Percentiles rank a stretch among this genome's conserved stretches.
Evolutionary conservation across 2,888 invertebrate genomes (phyloP).

Genomic region (Acanthacorydalis orientalis): DNA sequence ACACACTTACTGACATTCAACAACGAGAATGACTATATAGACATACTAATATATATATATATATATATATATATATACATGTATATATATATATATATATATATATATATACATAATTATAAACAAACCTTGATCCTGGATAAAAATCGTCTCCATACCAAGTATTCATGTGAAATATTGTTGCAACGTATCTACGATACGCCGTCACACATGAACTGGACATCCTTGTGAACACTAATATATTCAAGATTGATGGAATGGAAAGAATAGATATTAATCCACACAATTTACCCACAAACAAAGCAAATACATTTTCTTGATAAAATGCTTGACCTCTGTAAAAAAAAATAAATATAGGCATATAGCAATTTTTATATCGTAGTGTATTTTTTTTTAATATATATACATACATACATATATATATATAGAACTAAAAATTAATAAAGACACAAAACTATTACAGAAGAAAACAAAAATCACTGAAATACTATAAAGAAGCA

Average conservation of each 20-base stretch:
- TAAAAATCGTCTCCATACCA: slow-evolving; percentile 65
- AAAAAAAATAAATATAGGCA: no score
- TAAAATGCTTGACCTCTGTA: slow-evolving; percentile 59
- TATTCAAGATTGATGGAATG: slow-evolving; percentile 52
- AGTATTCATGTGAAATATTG: slow-evolving; percentile 53
- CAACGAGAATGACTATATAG: no score
- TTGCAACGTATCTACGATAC: slow-evolving; percentile 62
- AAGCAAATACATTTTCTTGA: slow-evolving; percentile 46
- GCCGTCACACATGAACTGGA: slow-evolving; percentile 47
- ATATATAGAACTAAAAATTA: no score
- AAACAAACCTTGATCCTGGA: slow-evolving; percentile 33
- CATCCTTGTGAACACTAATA: slow-evolving; percentile 53
- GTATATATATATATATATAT: background rate
- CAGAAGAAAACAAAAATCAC: no score
- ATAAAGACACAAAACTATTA: no score
- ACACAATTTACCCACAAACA: slow-evolving; percentile 54
- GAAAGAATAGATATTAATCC: slow-evolving; percentile 62
- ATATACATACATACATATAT: no score
- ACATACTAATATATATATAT: slow-evolving; percentile 1
- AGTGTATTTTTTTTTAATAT: no score
- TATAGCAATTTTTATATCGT: no score
- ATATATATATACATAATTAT: no score
- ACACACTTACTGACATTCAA: no score
- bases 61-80: background rate
- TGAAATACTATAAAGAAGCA: no score